Evolutionary conservation across 2,888 invertebrate species (phyloP).

Genomic region (Acleris cristana): DNA sequence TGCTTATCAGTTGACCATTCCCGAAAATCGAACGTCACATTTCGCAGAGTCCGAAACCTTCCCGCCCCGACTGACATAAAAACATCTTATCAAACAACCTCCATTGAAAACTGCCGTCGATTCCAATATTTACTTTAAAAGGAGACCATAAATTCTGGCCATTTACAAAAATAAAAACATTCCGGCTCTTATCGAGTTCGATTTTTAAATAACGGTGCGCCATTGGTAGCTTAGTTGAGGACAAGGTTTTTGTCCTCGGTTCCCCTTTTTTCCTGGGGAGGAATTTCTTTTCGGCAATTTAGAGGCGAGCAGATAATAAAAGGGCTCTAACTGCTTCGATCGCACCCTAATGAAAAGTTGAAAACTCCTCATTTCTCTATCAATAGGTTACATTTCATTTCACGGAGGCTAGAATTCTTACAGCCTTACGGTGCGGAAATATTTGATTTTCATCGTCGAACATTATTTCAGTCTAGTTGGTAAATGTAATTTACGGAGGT

Average conservation of each 20-base stretch:
- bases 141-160: slow-evolving; percentile 77
- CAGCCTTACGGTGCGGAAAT: too few relatives aligned
- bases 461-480: too few relatives aligned
- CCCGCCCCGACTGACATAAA: slow-evolving; percentile 69
- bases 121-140: slow-evolving; percentile 77
- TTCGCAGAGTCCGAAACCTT: slow-evolving; percentile 75
- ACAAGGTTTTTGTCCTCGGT: slow-evolving; percentile 77
- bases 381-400: slow-evolving; percentile 66
- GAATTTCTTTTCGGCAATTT: slow-evolving; percentile 83
- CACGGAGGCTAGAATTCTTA: slow-evolving; percentile 38
- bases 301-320: slow-evolving; percentile 83
- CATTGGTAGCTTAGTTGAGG: slow-evolving; percentile 76
- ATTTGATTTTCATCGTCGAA: too few relatives aligned
- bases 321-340: slow-evolving; percentile 82
- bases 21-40: slow-evolving; percentile 82
- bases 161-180: slow-evolving; percentile 82
- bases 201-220: slow-evolving; percentile 81
- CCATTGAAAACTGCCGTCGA: slow-evolving; percentile 73
- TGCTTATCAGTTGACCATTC: slow-evolving; percentile 84
- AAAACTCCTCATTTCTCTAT: slow-evolving; percentile 77
- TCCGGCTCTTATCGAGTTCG: slow-evolving; percentile 81
- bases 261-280: slow-evolving; percentile 75
- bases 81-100: slow-evolving; percentile 74
- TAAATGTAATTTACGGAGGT: too few relatives aligned
- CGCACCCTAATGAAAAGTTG: slow-evolving; percentile 82